A percentile compares a stretch with the other conserved stretches of the same genome.
These are phyloP conservation scores for Leptinotarsa tumamoca DNA, from an alignment of 2,888 invertebrate genomes.

Conservation along the genomic window DNA sequence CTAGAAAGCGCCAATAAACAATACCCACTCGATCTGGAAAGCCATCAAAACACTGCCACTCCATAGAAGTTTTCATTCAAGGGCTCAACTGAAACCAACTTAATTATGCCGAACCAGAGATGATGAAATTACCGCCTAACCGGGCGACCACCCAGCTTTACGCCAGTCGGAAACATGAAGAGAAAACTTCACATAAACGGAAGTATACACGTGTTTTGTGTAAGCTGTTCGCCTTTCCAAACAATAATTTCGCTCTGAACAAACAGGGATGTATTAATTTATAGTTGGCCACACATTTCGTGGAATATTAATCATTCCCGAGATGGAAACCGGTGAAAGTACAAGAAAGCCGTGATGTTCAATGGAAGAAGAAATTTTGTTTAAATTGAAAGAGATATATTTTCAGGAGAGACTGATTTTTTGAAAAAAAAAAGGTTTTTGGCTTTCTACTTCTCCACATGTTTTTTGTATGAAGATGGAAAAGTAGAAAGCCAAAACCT, in stretches of 20 bases:
- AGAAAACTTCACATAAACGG: constrained; percentile 40
- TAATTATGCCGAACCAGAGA: constrained; percentile 21
- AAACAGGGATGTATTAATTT: constrained; percentile 37
- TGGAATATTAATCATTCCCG: background rate
- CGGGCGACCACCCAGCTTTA: constrained; percentile 17
- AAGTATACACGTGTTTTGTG: constrained; percentile 44
- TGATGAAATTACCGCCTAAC: constrained; percentile 20
- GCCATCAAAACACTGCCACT: constrained; percentile 6
- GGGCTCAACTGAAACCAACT: constrained; percentile 16
- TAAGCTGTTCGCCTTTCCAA: constrained; percentile 39
- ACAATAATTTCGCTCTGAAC: constrained; percentile 43
- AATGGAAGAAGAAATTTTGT: too few relatives aligned
- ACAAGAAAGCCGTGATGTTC: too few relatives aligned
- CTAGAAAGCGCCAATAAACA: background rate
- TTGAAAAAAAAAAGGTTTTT: too few relatives aligned
- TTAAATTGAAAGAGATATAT: too few relatives aligned
- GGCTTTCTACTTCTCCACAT: too few relatives aligned
- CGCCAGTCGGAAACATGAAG: constrained; percentile 37
- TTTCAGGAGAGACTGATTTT: too few relatives aligned
- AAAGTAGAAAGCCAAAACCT: too few relatives aligned
- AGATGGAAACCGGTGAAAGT: background rate
- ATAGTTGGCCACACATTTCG: constrained; percentile 28
- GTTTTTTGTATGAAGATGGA: too few relatives aligned
- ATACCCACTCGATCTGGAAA: background rate
- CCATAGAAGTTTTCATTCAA: constrained; percentile 16